These are phyloP conservation scores for Mercenaria mercenaria DNA, from an alignment of 1,140 invertebrate species.

Conservation along the genomic window DNA sequence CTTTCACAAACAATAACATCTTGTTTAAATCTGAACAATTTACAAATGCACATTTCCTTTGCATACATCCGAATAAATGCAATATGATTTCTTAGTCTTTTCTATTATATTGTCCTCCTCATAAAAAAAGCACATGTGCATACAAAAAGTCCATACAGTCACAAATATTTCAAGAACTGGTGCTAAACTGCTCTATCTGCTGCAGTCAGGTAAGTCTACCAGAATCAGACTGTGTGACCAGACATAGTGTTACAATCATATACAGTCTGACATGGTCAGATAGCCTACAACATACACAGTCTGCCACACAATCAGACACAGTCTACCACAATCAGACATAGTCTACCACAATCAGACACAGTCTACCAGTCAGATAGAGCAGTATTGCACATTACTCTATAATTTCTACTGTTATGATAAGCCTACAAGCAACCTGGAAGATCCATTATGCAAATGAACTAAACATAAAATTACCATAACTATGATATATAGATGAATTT, in stretches of 20 bases:
- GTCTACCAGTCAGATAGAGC: not conserved
- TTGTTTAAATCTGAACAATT: too few relatives aligned
- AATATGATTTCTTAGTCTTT: not conserved
- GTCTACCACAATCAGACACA: not conserved
- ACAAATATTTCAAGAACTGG: not conserved
- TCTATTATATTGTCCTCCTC: not conserved
- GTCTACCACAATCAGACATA: too few relatives aligned
- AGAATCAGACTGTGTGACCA: too few relatives aligned
- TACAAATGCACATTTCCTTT: too few relatives aligned
- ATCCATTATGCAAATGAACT: not conserved
- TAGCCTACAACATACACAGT: too few relatives aligned
- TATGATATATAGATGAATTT: too few relatives aligned
- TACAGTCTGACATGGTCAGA: too few relatives aligned
- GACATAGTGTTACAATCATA: too few relatives aligned
- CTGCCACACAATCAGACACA: too few relatives aligned
- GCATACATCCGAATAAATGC: not conserved
- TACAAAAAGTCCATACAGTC: not conserved
- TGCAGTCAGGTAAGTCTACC: not conserved
- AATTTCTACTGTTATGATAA: not conserved
- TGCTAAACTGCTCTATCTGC: not conserved
- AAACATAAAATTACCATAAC: too few relatives aligned
- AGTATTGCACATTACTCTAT: not conserved
- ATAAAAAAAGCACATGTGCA: not conserved
- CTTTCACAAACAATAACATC: too few relatives aligned
- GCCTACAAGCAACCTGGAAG: conserved; percentile 5